Percentiles rank a stretch among this genome's conserved stretches.
Evolutionary conservation across 2,113 vertebrate genomes (phyloP).

Genomic region (Aptenodytes patagonicus): DNA sequence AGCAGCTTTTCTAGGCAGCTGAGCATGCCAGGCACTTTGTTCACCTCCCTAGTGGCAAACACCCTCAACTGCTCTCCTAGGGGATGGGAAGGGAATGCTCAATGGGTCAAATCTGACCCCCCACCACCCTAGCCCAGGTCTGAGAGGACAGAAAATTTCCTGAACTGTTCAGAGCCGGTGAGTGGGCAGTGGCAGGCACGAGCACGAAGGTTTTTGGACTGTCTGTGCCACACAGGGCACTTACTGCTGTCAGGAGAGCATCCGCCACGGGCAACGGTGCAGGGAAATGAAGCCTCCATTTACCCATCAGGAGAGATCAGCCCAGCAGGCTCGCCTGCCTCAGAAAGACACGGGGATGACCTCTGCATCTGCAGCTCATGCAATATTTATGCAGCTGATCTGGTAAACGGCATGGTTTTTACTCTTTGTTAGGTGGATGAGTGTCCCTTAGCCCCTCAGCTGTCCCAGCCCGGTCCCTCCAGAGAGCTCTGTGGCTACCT

Average conservation of each 20-base stretch:
- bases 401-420: neutral
- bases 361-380: neutral
- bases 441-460: neutral
- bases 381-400: conserved; percentile 2
- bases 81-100: neutral
- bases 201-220: neutral
- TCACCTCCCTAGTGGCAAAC: neutral
- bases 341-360: neutral
- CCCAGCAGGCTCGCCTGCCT: neutral
- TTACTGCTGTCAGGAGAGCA: neutral
- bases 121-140: neutral
- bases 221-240: neutral
- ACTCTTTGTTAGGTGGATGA: neutral
- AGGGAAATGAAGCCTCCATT: neutral
- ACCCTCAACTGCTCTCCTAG: rapidly evolving
- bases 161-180: neutral
- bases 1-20: neutral
- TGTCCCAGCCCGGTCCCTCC: neutral
- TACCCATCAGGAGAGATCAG: neutral
- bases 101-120: neutral
- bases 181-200: neutral
- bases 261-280: neutral
- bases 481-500: neutral
- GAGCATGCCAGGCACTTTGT: neutral
- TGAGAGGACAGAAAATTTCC: neutral